Conservation (phyloP, 2,113 vertebrate genomes). For the Gadus macrocephalus region DNA sequence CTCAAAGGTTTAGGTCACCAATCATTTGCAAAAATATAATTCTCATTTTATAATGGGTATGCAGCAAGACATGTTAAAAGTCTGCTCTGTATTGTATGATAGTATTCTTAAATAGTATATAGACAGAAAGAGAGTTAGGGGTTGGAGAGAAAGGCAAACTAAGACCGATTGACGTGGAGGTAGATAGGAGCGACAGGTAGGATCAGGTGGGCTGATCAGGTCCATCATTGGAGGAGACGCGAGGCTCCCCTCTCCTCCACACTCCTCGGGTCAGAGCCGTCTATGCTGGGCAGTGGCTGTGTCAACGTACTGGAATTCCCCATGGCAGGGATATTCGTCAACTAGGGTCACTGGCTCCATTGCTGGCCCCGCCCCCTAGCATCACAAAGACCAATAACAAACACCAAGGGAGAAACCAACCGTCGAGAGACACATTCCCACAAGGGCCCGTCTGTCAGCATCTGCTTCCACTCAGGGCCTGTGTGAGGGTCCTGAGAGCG, state of each 20-base stretch:
- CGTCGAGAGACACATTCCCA: constrained; percentile 74
- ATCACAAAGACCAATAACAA: constrained; percentile 42
- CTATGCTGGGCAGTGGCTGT: constrained; percentile 15
- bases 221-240: not conserved
- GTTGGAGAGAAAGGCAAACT: not conserved
- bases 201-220: not conserved
- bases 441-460: constrained; percentile 76
- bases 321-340: constrained; percentile 56
- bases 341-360: constrained; percentile 54
- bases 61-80: too few relatives aligned
- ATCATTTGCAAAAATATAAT: constrained; percentile 71
- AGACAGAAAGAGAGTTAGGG: too few relatives aligned
- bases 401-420: constrained; percentile 62
- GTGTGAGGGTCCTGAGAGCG: constrained; percentile 7
- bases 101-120: too few relatives aligned
- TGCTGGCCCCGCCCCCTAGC: constrained; percentile 32
- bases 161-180: not conserved
- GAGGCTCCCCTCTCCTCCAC: too few relatives aligned
- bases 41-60: not conserved
- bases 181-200: not conserved
- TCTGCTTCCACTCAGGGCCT: constrained; percentile 85
- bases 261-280: not conserved
- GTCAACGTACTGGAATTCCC: constrained; percentile 54
- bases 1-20: constrained; percentile 58
- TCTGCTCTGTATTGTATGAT: too few relatives aligned